Conservation (phyloP, 53 echinoderm and acorn worm genomes). For the Pentamera pediparva region DNA sequence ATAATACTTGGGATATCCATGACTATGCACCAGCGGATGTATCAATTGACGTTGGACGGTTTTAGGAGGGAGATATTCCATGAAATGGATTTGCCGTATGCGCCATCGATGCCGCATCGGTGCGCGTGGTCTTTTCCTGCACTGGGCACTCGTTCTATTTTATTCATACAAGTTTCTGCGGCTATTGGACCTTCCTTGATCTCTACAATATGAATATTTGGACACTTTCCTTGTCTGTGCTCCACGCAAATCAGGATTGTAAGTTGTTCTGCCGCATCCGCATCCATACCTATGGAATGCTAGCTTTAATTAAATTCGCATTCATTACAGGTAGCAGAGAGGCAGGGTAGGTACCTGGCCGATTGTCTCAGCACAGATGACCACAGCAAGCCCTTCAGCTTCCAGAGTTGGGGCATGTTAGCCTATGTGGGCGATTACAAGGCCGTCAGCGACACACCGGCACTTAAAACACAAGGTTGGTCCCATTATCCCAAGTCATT, state of each 20-base stretch:
- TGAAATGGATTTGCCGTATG: too few relatives aligned
- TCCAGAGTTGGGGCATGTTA: conserved; percentile 87
- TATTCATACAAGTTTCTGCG: too few relatives aligned
- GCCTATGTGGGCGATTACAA: conserved; percentile 92
- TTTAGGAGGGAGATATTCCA: too few relatives aligned
- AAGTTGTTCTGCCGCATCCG: neutral
- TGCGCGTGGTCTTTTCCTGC: too few relatives aligned
- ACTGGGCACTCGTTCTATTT: too few relatives aligned
- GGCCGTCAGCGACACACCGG: conserved; percentile 86
- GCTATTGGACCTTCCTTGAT: too few relatives aligned
- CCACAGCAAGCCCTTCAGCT: conserved; percentile 51
- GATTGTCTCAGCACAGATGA: conserved; percentile 38
- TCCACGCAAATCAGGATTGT: neutral
- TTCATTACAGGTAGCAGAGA: conserved; percentile 74
- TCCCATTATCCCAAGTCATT: too few relatives aligned
- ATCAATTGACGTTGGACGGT: too few relatives aligned
- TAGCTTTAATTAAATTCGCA: neutral
- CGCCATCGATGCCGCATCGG: too few relatives aligned
- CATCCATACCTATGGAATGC: neutral
- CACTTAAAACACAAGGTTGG: conserved; percentile 94
- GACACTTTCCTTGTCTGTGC: neutral
- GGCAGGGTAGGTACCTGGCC: conserved; percentile 80
- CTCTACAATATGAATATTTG: too few relatives aligned
- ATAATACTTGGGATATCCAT: too few relatives aligned
- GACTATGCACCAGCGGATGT: too few relatives aligned